These are phyloP conservation scores for Echeneis naucrates DNA, from an alignment of 2,797 vertebrate genomes.

Conservation along the genomic window DNA sequence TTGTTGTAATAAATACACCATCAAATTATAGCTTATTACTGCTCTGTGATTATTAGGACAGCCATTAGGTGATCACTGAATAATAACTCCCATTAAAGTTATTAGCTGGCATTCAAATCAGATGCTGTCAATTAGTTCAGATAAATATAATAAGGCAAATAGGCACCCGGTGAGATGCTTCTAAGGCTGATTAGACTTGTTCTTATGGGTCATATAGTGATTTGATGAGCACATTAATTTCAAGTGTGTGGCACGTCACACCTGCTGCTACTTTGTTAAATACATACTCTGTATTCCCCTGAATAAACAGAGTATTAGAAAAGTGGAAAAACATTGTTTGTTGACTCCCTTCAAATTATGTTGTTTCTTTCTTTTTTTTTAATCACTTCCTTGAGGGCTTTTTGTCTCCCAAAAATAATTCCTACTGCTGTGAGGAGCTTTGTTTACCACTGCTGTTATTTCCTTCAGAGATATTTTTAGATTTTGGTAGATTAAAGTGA, in stretches of 20 bases:
- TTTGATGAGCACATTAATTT: background rate
- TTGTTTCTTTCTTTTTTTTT: constrained; percentile 15
- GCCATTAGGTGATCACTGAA: constrained; percentile 52
- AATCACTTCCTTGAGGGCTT: constrained; percentile 14
- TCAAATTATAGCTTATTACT: constrained; percentile 61
- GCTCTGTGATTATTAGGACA: constrained; percentile 35
- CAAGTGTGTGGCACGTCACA: constrained; percentile 18
- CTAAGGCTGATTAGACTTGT: constrained; percentile 2
- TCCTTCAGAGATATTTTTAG: background rate
- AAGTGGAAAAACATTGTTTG: constrained; percentile 7
- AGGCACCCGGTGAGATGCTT: constrained; percentile 20
- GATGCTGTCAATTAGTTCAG: constrained; percentile 47
- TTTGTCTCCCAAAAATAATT: constrained; percentile 25
- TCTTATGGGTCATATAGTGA: background rate
- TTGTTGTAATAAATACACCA: constrained; percentile 57
- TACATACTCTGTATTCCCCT: background rate
- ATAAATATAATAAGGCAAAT: constrained; percentile 60
- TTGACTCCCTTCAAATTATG: constrained; percentile 21
- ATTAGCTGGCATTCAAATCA: constrained; percentile 54
- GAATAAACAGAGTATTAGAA: constrained; percentile 5
- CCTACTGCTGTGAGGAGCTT: constrained; percentile 10
- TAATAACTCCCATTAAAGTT: constrained; percentile 63
- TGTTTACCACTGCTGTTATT: constrained; percentile 17
- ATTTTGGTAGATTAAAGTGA: background rate
- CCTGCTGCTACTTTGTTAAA: constrained; percentile 38